A percentile compares a stretch with the other conserved stretches of the same genome.
phyloP scores from a whole-genome alignment of 2,888 invertebrate species.

The Mythimna albipuncta region DNA sequence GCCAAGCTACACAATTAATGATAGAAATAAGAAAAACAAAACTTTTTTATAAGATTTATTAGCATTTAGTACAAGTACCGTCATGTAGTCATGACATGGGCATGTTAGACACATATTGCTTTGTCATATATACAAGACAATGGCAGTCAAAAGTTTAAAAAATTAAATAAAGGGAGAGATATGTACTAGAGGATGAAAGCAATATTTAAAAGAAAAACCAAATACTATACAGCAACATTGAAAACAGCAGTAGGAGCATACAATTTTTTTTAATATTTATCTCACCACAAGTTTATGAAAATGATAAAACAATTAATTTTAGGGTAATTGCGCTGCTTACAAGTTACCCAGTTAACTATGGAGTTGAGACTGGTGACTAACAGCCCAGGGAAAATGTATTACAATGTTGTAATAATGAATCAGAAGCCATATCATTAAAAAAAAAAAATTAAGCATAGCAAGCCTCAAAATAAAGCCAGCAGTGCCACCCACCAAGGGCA shows the following conservation, averaged over 20 bases:
- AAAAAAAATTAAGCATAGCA: not conserved
- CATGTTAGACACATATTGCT: too few relatives aligned
- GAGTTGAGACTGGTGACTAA: not conserved
- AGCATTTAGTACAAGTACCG: too few relatives aligned
- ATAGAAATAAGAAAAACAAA: too few relatives aligned
- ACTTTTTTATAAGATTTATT: too few relatives aligned
- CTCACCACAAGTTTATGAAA: slow-evolving; percentile 8
- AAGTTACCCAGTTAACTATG: not conserved
- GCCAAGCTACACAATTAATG: too few relatives aligned
- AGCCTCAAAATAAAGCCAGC: not conserved
- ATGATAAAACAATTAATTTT: not conserved
- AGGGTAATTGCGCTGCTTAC: not conserved
- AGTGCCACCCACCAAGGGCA: not conserved
- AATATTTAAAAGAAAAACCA: not conserved
- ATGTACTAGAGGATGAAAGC: not conserved
- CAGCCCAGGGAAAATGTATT: not conserved
- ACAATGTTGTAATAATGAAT: not conserved
- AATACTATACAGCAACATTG: not conserved
- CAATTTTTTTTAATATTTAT: not conserved
- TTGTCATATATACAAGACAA: too few relatives aligned
- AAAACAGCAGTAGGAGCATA: slow-evolving; percentile 1
- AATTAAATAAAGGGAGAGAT: not conserved
- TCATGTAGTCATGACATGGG: too few relatives aligned
- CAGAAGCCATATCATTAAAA: too few relatives aligned
- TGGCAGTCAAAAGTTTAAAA: too few relatives aligned